Base-by-base conservation (phyloP, 2,888 invertebrate species). In the Branchellion lobata region DNA sequence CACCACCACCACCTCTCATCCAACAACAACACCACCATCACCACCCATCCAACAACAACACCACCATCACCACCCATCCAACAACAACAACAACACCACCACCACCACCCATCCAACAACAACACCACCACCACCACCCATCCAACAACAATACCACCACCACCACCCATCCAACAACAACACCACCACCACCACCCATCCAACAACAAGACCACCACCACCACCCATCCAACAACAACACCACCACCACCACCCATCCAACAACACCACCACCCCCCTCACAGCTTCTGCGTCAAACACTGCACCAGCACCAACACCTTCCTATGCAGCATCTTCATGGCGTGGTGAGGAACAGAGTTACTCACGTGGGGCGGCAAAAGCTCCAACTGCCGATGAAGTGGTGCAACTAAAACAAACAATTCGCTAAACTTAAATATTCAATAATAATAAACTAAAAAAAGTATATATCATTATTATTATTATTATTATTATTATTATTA, bases 281-380 rank as follows among this genome's bases (percentile, higher is more conserved):
- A 57, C 61, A 57, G 61, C 61, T 57, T 57, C 3, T 5, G 5
- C 3, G 61, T 24, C 21, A 57, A n/a, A 57, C 61, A 57, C n/a
- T 57, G 61, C 61, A 57, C 21, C 21, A 57, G 61, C n/a, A 57
- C 61, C 5, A 57, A n/a, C 61, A 57, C 61, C 24, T 57, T 57
- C 21, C 61, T 18, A n/a, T 57, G 61, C 61, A 57, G 61, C 61
- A 57, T 57, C 61, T 57, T 57, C 61, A 57, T 57, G 14, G 21
- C n/a, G 61, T 57, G 61, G n/a, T n/a, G 61, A 8, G 61, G 3
- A 3, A 57, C 5, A 57, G 61, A 24, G 61, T 57, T 57, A 5
- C 3, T 57, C 61, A 57, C 21, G 24, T 57, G 61, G 61, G 3
- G 11, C 21, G 61, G 61, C 3, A 57, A n/a, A 5, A 18, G 5